Base-by-base conservation (phyloP, 2,113 vertebrate species). In the Aptenodytes patagonicus region DNA sequence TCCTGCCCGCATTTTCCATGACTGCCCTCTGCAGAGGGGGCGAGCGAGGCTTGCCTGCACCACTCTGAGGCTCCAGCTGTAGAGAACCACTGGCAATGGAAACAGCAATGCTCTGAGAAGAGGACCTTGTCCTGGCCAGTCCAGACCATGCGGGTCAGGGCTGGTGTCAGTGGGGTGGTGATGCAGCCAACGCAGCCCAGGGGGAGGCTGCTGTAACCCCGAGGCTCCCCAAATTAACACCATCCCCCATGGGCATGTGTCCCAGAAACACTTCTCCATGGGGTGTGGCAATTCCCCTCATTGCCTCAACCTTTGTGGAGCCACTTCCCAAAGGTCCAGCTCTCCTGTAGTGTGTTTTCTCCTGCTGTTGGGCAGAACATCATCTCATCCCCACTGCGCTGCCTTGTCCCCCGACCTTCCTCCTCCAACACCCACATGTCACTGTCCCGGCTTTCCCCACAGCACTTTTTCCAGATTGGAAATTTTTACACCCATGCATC, bases 291-390 rank as follows among this genome's bases (percentile, higher is more conserved):
- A 19, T 51, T 58, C 32, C 25, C 49, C 17, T 51, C 22, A 3
- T 7, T 42, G 57, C 72, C 72, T 44, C 28, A 78, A 13, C 49
- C 49, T 58, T 58, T 28, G 38, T 42, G 40, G 65, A 85, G 36
- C 42, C 58, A 17, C 10, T 34, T 85, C 73, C 36, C 66, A 72
- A 44, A 36, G 36, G 32, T 29, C 28, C 42, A 28, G 18, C n/a
- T 62, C 40, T 49, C n/a, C 17, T 0, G 0, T 3, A 31, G n/a
- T 0, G 0, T 4, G 20, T 31, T 77, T 69, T 47, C 64, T 83
- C 19, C 87, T 25, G 34, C 62, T 21, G 31, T 5, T 1, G 3
- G 29, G 29, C 38, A 46, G 10, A 34, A 38, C 28, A 83, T 17
- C 38, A 25, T 19, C 47, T 32, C 36, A 21, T 73, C 24, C n/a